Percentiles rank a stretch among this genome's conserved stretches.
phyloP scores from a whole-genome alignment of 1,140 invertebrate species.

The Platyscapa corneri region DNA sequence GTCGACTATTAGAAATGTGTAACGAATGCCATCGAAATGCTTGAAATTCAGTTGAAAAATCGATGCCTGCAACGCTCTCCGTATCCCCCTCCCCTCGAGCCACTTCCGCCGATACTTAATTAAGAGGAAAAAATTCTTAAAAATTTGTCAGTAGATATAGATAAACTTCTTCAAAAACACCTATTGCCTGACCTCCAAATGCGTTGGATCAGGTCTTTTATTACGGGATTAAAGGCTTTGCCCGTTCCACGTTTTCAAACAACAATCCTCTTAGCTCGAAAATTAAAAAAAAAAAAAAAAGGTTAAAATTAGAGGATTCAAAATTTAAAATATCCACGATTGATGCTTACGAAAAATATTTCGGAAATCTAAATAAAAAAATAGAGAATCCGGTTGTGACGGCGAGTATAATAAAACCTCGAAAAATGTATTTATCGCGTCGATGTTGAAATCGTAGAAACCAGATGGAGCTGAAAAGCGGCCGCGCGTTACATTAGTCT shows the following conservation, averaged over 20 bases:
- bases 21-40: neutral
- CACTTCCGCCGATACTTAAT: neutral
- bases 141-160: neutral
- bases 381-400: too few relatives aligned
- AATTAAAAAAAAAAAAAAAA: neutral
- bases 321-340: neutral
- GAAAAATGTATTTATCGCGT: neutral
- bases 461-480: neutral
- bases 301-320: neutral
- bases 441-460: neutral
- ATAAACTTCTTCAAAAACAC: neutral
- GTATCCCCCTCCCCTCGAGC: too few relatives aligned
- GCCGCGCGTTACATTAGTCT: neutral
- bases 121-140: neutral
- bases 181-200: neutral
- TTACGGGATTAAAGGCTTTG: neutral
- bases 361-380: too few relatives aligned
- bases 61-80: neutral
- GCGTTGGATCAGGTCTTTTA: neutral
- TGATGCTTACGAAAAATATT: neutral
- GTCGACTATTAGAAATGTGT: neutral
- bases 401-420: too few relatives aligned
- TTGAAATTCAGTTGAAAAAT: neutral
- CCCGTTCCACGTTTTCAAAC: neutral
- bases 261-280: neutral